Conservation (phyloP, 1,140 invertebrate genomes). For the Pseudomyrmex dendroicus region DNA sequence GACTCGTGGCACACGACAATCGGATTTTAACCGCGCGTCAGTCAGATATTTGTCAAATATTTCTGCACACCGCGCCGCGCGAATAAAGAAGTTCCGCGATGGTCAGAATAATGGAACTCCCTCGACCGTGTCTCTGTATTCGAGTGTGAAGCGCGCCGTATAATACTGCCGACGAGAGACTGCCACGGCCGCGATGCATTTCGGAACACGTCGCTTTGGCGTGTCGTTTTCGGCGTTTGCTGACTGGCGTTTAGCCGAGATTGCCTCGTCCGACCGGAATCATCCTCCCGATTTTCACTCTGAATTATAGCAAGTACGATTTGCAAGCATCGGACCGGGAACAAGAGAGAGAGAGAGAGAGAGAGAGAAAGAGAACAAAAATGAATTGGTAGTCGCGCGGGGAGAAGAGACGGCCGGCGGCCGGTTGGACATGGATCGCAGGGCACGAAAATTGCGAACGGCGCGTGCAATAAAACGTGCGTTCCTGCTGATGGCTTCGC, state of each 20-base stretch:
- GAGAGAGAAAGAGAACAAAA: conserved; percentile 66
- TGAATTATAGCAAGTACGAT: conserved; percentile 81
- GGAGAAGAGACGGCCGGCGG: conserved; percentile 60
- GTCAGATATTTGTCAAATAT: conserved; percentile 35
- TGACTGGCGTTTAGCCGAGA: conserved; percentile 71
- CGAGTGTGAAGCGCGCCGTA: background rate
- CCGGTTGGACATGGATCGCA: conserved; percentile 67
- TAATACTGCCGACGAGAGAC: background rate
- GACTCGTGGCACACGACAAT: background rate
- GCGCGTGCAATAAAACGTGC: conserved; percentile 54
- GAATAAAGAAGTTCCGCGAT: conserved; percentile 44
- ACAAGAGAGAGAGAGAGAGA: conserved; percentile 56
- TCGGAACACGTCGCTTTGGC: conserved; percentile 46
- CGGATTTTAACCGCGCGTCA: conserved; percentile 39
- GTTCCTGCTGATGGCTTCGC: conserved; percentile 53
- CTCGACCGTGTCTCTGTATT: background rate
- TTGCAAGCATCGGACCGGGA: conserved; percentile 79
- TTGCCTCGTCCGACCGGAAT: conserved; percentile 51
- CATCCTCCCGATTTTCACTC: conserved; percentile 67
- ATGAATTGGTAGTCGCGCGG: conserved; percentile 80
- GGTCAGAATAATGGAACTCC: conserved; percentile 14
- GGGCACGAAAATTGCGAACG: conserved; percentile 69
- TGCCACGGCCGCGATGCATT: conserved; percentile 37
- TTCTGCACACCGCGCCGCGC: conserved; percentile 20
- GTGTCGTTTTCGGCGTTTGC: conserved; percentile 66